Conservation (phyloP, 2,113 vertebrate genomes). For the Chaetodon auriga region DNA sequence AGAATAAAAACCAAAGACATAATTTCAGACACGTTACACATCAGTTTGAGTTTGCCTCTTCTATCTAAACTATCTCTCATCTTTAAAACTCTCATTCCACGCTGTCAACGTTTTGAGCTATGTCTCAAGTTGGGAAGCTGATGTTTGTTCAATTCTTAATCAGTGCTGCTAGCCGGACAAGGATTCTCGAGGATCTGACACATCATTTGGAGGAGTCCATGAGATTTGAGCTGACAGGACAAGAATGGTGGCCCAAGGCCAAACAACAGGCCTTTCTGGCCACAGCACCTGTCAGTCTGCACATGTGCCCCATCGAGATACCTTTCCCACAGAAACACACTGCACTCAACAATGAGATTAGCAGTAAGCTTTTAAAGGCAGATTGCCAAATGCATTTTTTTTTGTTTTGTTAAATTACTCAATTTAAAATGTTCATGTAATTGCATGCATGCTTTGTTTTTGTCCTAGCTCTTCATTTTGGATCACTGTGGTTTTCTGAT, state of each 20-base stretch:
- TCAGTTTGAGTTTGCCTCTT: constrained; percentile 1
- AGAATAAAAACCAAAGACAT: background rate
- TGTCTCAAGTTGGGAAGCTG: constrained; percentile 36
- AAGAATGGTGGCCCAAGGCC: constrained; percentile 63
- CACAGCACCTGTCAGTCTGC: background rate
- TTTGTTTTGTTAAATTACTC: background rate
- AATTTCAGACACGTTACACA: background rate
- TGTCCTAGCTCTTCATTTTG: background rate
- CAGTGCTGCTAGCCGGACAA: constrained; percentile 70
- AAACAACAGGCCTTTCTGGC: constrained; percentile 45
- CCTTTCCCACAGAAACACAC: constrained; percentile 1
- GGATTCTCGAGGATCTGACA: constrained; percentile 56
- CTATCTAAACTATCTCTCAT: constrained; percentile 6
- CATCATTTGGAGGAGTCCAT: constrained; percentile 54
- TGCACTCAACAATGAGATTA: background rate
- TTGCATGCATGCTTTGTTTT: background rate
- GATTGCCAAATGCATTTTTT: background rate
- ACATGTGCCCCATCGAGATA: background rate
- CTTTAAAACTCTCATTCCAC: constrained; percentile 55
- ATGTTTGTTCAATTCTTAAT: constrained; percentile 79
- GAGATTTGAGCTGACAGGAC: constrained; percentile 76
- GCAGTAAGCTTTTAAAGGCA: background rate
- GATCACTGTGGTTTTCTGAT: background rate
- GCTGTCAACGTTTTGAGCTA: constrained; percentile 46
- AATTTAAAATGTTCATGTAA: background rate